Conservation (phyloP, 2,113 vertebrate species). For the Gavialis gangeticus region DNA sequence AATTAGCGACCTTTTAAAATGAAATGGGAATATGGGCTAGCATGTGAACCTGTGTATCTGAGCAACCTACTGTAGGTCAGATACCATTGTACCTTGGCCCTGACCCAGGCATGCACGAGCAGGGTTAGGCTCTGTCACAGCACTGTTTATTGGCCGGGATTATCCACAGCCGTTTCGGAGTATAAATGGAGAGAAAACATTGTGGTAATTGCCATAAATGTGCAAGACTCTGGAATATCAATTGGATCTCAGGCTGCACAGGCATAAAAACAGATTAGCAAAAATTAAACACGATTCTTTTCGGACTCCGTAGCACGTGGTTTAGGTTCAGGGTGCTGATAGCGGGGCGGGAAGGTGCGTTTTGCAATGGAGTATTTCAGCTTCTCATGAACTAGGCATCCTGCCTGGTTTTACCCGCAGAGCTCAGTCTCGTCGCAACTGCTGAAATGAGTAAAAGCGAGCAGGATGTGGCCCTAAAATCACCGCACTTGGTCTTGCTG, state of each 20-base stretch:
- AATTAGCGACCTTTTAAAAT: not conserved
- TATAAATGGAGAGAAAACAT: slow-evolving; percentile 48
- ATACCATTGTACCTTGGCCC: slow-evolving; percentile 26
- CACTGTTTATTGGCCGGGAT: slow-evolving; percentile 40
- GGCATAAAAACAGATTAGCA: not conserved
- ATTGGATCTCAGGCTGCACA: not conserved
- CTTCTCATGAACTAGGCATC: not conserved
- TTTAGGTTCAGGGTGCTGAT: not conserved
- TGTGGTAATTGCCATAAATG: slow-evolving; percentile 39
- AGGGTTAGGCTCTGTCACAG: slow-evolving; percentile 17
- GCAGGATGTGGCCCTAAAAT: not conserved
- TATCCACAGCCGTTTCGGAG: slow-evolving; percentile 14
- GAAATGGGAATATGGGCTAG: not conserved
- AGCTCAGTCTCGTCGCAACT: not conserved
- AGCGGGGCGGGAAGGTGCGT: slow-evolving; percentile 51
- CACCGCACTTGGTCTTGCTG: not conserved
- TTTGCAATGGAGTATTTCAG: not conserved
- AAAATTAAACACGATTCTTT: not conserved
- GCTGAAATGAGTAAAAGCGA: not conserved
- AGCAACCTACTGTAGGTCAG: slow-evolving; percentile 38
- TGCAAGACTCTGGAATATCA: not conserved
- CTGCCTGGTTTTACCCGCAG: not conserved
- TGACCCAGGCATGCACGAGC: slow-evolving; percentile 11
- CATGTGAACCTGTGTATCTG: not conserved
- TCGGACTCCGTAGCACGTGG: not conserved